A percentile compares a stretch with the other conserved stretches of the same genome.
These are phyloP conservation scores for Forficula auricularia DNA, from an alignment of 1,140 invertebrate genomes.

Conservation along the genomic window DNA sequence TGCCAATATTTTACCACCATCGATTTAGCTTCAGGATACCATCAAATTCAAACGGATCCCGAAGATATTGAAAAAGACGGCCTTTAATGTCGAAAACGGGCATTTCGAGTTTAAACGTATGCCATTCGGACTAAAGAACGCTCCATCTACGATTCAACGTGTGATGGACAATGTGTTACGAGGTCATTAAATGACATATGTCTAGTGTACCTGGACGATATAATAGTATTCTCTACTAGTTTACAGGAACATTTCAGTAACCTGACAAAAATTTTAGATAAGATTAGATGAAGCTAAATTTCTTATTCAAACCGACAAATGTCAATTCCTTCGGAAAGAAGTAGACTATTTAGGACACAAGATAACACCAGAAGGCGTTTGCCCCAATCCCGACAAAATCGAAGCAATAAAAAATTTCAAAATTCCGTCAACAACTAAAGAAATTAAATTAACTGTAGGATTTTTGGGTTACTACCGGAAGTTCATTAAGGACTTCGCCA, in stretches of 20 bases:
- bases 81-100: slow-evolving; percentile 15
- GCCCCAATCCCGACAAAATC: slow-evolving; percentile 13
- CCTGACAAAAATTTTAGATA: slow-evolving; percentile 2
- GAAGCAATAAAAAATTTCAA: slow-evolving; percentile 18
- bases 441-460: slow-evolving; percentile 18
- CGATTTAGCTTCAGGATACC: slow-evolving; percentile 29
- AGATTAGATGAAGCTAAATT: slow-evolving; percentile 8
- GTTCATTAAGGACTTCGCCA: slow-evolving; percentile 18
- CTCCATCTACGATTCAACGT: slow-evolving; percentile 20
- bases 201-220: slow-evolving; percentile 23
- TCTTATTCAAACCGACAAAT: slow-evolving; percentile 15
- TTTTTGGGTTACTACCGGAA: slow-evolving; percentile 16
- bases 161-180: slow-evolving; percentile 23
- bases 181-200: slow-evolving; percentile 13
- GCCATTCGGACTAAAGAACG: slow-evolving; percentile 19
- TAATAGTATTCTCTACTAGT: too few species aligned
- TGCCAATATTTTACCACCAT: slow-evolving; percentile 28
- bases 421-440: slow-evolving; percentile 16
- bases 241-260: not conserved
- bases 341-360: slow-evolving; percentile 14
- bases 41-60: slow-evolving; percentile 23
- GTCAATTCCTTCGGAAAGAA: slow-evolving; percentile 10
- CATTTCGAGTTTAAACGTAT: slow-evolving; percentile 19
- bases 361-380: slow-evolving; percentile 9
- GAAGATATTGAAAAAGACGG: slow-evolving; percentile 20